Conservation (phyloP, 2,797 vertebrate genomes). For the Poliocrania exsul region DNA sequence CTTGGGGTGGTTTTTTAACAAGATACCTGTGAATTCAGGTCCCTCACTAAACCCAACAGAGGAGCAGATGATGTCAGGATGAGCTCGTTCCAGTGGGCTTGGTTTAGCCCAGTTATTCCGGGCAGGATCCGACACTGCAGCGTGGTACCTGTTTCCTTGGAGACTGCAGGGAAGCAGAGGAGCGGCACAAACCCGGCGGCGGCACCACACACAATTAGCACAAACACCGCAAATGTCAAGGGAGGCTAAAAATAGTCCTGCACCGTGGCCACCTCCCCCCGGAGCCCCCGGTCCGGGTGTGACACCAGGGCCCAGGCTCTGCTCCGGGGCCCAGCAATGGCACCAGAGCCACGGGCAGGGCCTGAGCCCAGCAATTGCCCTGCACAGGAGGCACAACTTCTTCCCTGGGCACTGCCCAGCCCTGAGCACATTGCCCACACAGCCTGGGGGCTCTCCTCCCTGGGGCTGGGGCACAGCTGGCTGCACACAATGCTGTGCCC, state of each 20-base stretch:
- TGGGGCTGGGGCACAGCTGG: no score
- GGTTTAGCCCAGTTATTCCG: constrained; percentile 14
- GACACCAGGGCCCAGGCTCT: neutral
- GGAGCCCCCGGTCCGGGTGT: neutral
- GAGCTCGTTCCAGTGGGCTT: neutral
- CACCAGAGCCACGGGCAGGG: no score
- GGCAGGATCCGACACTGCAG: constrained; percentile 45
- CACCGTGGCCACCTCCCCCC: neutral
- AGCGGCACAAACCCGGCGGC: neutral
- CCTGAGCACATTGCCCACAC: no score
- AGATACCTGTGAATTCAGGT: neutral
- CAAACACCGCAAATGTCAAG: constrained; percentile 69
- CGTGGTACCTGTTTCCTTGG: constrained; percentile 74
- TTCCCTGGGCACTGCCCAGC: no score
- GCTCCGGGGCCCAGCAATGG: no score
- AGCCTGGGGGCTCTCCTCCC: no score
- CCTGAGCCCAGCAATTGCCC: no score
- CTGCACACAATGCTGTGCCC: no score
- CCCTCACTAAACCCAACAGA: rapidly evolving
- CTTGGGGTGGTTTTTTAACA: neutral
- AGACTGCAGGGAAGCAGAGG: constrained; percentile 55
- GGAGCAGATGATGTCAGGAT: neutral
- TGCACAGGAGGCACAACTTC: no score
- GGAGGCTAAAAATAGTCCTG: constrained; percentile 61
- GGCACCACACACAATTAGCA: constrained; percentile 40